phyloP scores from a whole-genome alignment of 2,113 vertebrate genomes.

The Hemichromis elongatus region DNA sequence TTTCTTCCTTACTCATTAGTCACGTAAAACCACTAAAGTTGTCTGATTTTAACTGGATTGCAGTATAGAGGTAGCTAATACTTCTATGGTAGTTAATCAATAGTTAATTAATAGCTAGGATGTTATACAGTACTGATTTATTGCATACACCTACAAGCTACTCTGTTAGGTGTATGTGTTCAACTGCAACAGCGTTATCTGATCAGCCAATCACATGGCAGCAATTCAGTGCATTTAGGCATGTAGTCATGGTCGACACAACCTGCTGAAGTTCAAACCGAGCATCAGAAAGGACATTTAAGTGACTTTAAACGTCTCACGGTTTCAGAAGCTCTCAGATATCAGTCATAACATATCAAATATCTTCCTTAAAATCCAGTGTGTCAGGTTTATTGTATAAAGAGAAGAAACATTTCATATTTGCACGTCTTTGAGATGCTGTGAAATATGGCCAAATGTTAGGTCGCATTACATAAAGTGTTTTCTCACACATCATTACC shows the following conservation, averaged over 20 bases:
- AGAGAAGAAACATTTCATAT: background rate
- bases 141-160: background rate
- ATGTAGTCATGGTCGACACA: background rate
- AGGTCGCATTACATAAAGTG: background rate
- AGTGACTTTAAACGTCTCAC: background rate
- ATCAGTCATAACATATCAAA: background rate
- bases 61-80: background rate
- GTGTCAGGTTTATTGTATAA: background rate
- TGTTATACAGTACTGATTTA: background rate
- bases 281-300: background rate
- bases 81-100: background rate
- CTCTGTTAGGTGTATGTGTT: background rate
- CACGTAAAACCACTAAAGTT: background rate
- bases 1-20: background rate
- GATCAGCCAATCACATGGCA: background rate
- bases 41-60: background rate
- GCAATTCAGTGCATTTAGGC: rapidly evolving
- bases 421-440: background rate
- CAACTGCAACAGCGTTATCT: background rate
- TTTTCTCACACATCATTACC: background rate
- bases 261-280: background rate
- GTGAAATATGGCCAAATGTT: background rate
- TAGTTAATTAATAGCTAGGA: background rate
- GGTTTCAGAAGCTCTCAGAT: background rate
- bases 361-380: background rate